Conservation (phyloP, 1,140 invertebrate species). For the Hetaerina americana region DNA sequence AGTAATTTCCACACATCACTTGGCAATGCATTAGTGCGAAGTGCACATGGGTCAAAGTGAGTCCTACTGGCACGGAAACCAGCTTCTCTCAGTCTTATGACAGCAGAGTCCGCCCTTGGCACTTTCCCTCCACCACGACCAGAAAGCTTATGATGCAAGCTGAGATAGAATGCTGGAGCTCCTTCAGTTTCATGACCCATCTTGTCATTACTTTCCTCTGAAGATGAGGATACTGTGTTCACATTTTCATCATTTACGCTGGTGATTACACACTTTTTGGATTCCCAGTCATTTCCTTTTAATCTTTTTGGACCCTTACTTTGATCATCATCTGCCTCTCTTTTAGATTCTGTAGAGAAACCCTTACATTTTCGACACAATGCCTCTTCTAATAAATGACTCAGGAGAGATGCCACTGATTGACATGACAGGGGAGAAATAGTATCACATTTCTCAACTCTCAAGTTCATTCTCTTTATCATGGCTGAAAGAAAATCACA, state of each 20-base stretch:
- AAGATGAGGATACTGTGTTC: no score
- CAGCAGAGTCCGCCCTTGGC: slow-evolving; percentile 23
- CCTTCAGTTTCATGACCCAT: not conserved
- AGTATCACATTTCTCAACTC: not conserved
- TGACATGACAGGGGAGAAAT: not conserved
- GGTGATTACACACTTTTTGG: no score
- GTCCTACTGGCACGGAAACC: slow-evolving; percentile 27
- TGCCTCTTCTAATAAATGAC: not conserved
- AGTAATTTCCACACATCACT: slow-evolving; percentile 6
- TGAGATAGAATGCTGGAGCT: slow-evolving; percentile 26
- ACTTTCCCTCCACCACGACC: slow-evolving; percentile 23
- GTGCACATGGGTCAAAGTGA: slow-evolving; percentile 27
- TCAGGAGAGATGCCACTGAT: not conserved
- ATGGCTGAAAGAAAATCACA: slow-evolving; percentile 7
- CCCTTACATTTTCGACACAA: not conserved
- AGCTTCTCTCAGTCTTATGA: slow-evolving; percentile 20
- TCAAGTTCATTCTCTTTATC: not conserved
- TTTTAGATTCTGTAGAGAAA: not conserved
- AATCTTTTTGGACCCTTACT: not conserved
- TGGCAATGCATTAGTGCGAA: slow-evolving; percentile 26
- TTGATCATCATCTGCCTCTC: not conserved
- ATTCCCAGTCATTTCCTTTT: not conserved
- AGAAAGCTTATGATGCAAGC: slow-evolving; percentile 19
- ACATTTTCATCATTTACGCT: no score
- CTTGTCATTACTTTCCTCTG: not conserved